A percentile compares a stretch with the other conserved stretches of the same genome.
phyloP scores from a whole-genome alignment of 1,140 invertebrate species.

The Drosophila bocki region DNA sequence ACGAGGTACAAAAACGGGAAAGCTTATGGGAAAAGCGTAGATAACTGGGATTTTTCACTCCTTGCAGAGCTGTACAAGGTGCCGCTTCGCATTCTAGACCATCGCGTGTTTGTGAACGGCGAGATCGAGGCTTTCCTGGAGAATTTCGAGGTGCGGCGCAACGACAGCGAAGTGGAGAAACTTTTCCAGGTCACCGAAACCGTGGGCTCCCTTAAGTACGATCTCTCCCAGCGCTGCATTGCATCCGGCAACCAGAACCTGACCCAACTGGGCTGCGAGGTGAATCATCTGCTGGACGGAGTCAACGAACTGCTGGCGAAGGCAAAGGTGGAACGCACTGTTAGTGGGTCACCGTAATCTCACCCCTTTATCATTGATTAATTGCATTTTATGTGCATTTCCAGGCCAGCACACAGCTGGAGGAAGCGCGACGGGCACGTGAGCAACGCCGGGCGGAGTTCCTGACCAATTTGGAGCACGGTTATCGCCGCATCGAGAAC shows the following conservation, averaged over 20 bases:
- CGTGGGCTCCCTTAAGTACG: slow-evolving; percentile 90
- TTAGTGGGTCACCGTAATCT: slow-evolving; percentile 29
- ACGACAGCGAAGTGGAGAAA: slow-evolving; percentile 91
- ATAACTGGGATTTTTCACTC: neutral
- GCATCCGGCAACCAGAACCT: slow-evolving; percentile 70
- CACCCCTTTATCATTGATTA: slow-evolving; percentile 15
- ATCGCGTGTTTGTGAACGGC: slow-evolving; percentile 92
- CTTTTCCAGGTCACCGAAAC: slow-evolving; percentile 92
- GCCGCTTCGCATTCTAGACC: slow-evolving; percentile 93
- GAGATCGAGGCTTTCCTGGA: slow-evolving; percentile 93
- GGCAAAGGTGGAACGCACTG: slow-evolving; percentile 58
- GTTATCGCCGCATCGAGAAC: slow-evolving; percentile 90
- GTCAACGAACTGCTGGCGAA: slow-evolving; percentile 62
- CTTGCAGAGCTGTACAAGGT: slow-evolving; percentile 91
- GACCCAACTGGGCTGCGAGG: slow-evolving; percentile 44
- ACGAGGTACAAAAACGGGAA: slow-evolving; percentile 44
- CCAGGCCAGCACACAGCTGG: slow-evolving; percentile 86
- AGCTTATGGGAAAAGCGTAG: neutral
- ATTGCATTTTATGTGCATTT: neutral
- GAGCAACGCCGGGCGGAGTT: slow-evolving; percentile 90
- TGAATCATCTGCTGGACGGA: slow-evolving; percentile 55
- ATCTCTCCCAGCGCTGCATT: slow-evolving; percentile 73
- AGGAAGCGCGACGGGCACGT: slow-evolving; percentile 87
- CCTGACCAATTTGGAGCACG: slow-evolving; percentile 91
- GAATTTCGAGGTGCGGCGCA: slow-evolving; percentile 92